Base-by-base conservation (phyloP, 2,888 invertebrate species). In the Steromphala cineraria region DNA sequence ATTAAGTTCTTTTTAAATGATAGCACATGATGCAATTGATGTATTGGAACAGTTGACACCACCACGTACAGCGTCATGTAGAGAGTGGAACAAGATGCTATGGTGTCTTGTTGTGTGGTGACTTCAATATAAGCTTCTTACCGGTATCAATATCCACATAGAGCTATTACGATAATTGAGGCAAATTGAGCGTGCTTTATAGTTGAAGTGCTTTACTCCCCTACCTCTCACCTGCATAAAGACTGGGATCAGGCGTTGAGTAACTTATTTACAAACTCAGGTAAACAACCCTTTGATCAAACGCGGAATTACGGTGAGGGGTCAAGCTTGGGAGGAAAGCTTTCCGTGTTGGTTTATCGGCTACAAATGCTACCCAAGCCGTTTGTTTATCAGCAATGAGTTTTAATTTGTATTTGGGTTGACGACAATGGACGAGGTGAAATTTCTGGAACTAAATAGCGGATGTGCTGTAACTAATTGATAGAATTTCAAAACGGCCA, bases 381-480 rank as follows among this genome's bases (percentile, higher is more conserved):
- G 28, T 71, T n/a, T 71, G 40, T 71, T 71, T 71, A 71, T 71
- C 71, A 71, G 28, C 71, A 71, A 31, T 71, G 71, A 40, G 71
- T 36, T 40, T 36, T 62, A 62, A 71, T 31, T 71, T 71, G 71
- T 71, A 40, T 71, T 71, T 36, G 71, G 28, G 19, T 19, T 17
- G 36, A 13, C n/a, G 36, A 71, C 71, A 71, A 71, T 71, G 36
- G 40, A 17, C 19, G 19, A 4, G 71, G 71, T 19, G 19, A 36
- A 40, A 36, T 31, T 56, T 28, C 19, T 36, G 40, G 36, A 71
- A 31, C 36, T 71, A 71, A 71, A 71, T 71, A 36, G 71, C 71
- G 71, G 71, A 71, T 31, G 71, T 71, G 71, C 40, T 71, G 71
- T 71, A 71, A 71, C 71, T 71, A 71, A 71, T 71, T 71, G 71